A percentile compares a stretch with the other conserved stretches of the same genome.
Conservation (phyloP, 2,888 invertebrate genomes). For the Electrophaes corylata region DNA sequence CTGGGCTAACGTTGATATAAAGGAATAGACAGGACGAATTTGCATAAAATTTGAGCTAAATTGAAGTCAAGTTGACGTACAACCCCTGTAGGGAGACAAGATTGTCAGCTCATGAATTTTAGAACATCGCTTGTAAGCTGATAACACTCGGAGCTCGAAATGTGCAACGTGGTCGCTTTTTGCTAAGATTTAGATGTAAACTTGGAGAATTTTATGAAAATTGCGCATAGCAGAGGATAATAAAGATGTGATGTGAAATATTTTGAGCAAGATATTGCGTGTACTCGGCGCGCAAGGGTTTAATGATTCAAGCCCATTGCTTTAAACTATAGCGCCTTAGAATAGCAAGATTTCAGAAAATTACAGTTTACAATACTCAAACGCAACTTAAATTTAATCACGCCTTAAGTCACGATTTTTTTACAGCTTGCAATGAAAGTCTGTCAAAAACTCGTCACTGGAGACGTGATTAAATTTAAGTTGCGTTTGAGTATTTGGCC, state of each 20-base stretch:
- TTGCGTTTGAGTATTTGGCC: no score
- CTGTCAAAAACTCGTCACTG: no score
- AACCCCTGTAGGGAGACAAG: conserved; percentile 22
- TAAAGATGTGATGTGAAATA: neutral
- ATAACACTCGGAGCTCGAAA: conserved; percentile 22
- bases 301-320: neutral
- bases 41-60: conserved; percentile 4
- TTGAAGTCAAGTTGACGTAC: neutral
- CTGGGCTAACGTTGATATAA: neutral
- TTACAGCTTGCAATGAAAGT: no score
- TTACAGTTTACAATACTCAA: no score
- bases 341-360: no score
- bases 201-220: conserved; percentile 12
- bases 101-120: conserved; percentile 46
- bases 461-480: no score
- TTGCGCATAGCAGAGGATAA: neutral
- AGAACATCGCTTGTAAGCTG: conserved; percentile 32
- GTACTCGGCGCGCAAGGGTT: neutral
- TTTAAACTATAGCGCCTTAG: neutral
- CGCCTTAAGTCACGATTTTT: no score
- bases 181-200: conserved; percentile 11
- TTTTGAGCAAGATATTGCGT: neutral
- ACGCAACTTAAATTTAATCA: no score
- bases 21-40: neutral
- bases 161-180: conserved; percentile 21